Evolutionary conservation across 2,888 invertebrate species (phyloP), one percentile per base, ranked within the genome.

Genomic region (Lasioglossum calceatum): DNA sequence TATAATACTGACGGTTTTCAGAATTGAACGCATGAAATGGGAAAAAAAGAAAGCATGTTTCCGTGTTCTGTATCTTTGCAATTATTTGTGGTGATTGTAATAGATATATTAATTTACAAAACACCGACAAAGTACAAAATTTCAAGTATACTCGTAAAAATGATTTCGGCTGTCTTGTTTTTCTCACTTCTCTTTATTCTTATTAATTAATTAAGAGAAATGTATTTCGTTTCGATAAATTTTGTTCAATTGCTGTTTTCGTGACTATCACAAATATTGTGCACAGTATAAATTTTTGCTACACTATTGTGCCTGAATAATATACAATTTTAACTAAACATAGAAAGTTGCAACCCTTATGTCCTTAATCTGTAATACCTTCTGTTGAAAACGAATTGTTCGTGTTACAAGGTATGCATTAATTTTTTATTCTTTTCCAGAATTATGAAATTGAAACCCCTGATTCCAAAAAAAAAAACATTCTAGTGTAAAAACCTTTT

Each of bases 101-200:
- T 78, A 77, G 54, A n/a, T 82, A 79, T 81, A 64, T 64, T 64
- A 81, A 76, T 81, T 76, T 87, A 70, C 76, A 58, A 79, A 87
- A 87, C 76, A 82, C 85, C 80, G 85, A 79, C 74, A 77, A 81
- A 84, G 85, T 90, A 88, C 90, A 90, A 88, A 90, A 81, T 88
- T 85, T 82, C 64, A 82, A 81, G 82, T 87, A 83, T 64, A 82
- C 64, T 23, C 39, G 73, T 80, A 80, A 71, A 79, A 82, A 79
- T 79, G 84, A 82, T 82, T 77, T 70, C 1, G 64, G 61, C 71
- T 44, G 50, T 23, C 23, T 61, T 50, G n/a, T 12, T 32, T 8
- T 19, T 64, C 50, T 27, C 10, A 32, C 16, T 14, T 71, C 64
- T 36, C 50, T 39, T 54, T 54, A n/a, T 39, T 32, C 54, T 72